These are phyloP conservation scores for Stichopus chloronotus DNA, from an alignment of 35 echinoderm and acorn worm genomes.

Conservation along the genomic window DNA sequence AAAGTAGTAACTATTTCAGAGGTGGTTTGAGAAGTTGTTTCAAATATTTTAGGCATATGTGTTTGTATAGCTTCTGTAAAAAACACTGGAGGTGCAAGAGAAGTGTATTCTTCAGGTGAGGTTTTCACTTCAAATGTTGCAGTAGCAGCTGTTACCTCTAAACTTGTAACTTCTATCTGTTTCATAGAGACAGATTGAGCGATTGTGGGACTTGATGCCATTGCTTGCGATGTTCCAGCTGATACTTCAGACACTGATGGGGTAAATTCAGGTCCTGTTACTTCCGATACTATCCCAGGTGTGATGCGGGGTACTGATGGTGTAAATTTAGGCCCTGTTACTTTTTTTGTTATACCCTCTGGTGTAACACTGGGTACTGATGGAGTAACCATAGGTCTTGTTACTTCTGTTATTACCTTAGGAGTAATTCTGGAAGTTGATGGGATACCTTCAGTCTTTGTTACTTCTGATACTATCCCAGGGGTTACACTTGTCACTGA, in stretches of 20 bases:
- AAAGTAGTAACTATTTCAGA: no score
- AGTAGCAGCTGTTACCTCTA: constrained; percentile 1
- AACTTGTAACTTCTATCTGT: not conserved
- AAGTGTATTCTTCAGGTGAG: not conserved
- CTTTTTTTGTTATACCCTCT: no score
- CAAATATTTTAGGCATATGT: not conserved
- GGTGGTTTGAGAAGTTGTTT: not conserved
- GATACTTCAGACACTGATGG: no score
- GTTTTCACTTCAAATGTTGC: not conserved
- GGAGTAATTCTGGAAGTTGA: not conserved
- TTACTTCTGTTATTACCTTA: not conserved
- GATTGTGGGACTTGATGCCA: not conserved
- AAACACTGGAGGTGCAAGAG: not conserved
- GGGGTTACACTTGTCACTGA: not conserved
- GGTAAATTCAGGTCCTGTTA: no score
- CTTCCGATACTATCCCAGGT: not conserved
- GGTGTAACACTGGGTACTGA: not conserved
- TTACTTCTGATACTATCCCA: not conserved
- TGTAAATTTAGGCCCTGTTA: no score
- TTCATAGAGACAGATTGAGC: not conserved
- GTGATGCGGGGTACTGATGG: not conserved
- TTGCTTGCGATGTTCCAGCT: not conserved
- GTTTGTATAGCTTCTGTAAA: not conserved
- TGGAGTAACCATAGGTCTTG: not conserved
- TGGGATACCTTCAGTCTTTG: no score